These are phyloP conservation scores for Stenichneumon culpator DNA, from an alignment of 2,888 invertebrate genomes.

Conservation along the genomic window DNA sequence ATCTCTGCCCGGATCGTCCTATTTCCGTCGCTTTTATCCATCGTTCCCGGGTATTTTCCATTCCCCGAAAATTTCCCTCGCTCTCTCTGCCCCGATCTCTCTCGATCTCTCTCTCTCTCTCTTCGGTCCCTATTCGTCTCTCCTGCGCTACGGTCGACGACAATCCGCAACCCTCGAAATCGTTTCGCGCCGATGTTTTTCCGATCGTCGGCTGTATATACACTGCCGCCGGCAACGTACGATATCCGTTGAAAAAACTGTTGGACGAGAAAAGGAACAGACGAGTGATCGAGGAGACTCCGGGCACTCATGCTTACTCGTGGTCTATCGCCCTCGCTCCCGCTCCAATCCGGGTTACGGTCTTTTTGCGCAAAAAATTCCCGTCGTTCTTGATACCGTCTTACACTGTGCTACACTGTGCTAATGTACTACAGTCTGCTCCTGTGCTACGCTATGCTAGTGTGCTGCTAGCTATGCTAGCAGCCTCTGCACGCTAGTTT, in stretches of 20 bases:
- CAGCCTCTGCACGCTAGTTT: too few relatives aligned
- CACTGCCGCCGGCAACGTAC: background rate
- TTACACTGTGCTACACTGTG: too few relatives aligned
- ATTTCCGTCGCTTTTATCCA: conserved; percentile 69
- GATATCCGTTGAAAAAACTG: background rate
- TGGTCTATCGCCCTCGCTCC: background rate
- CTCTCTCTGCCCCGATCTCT: background rate
- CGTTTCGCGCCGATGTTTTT: conserved; percentile 9
- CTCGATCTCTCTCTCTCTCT: conserved; percentile 12
- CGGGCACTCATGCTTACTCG: conserved; percentile 13
- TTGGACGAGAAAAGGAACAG: background rate
- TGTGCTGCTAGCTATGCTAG: too few relatives aligned
- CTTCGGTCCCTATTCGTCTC: background rate
- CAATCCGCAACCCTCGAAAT: conserved; percentile 2
- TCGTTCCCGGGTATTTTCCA: conserved; percentile 42
- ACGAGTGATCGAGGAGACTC: conserved; percentile 35
- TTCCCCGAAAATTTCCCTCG: background rate
- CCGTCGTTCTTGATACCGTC: too few relatives aligned
- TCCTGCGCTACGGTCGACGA: background rate
- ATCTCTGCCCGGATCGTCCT: conserved; percentile 60
- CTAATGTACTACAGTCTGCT: too few relatives aligned
- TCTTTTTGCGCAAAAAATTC: background rate
- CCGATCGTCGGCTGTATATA: background rate
- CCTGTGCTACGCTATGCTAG: too few relatives aligned
- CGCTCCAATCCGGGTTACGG: background rate